Percentiles rank a stretch among this genome's conserved stretches.
Evolutionary conservation across 2,888 invertebrate genomes (phyloP).

Genomic region (Punctoribates punctum): DNA sequence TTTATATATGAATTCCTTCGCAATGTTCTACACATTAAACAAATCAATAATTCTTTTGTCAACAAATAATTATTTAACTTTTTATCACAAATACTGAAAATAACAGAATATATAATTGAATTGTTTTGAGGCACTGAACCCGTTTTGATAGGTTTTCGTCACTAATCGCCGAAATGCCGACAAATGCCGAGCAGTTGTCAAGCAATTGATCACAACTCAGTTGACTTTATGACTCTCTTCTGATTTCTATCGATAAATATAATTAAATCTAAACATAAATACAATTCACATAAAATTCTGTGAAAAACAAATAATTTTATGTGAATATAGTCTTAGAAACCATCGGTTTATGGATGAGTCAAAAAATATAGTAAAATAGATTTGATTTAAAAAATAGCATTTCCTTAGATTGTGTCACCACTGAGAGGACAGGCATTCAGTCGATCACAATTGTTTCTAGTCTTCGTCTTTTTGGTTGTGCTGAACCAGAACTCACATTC

Average conservation of each 20-base stretch:
- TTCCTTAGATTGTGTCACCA: neutral
- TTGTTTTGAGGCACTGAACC: conserved; percentile 18
- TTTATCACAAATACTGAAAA: conserved; percentile 29
- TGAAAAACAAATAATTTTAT: too few species aligned
- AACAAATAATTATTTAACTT: conserved; percentile 22
- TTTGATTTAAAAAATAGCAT: neutral
- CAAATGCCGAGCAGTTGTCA: too few species aligned
- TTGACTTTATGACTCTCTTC: too few species aligned
- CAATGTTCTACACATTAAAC: neutral
- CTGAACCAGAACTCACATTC: neutral
- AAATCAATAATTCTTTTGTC: neutral
- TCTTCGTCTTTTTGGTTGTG: conserved; percentile 36
- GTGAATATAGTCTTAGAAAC: too few species aligned
- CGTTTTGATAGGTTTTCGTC: neutral
- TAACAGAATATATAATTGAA: conserved; percentile 3
- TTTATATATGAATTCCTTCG: neutral
- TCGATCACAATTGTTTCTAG: conserved; percentile 42
- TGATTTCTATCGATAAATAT: too few species aligned
- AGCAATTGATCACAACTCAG: neutral
- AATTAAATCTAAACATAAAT: too few species aligned
- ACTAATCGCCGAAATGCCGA: neutral
- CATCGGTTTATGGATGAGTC: too few species aligned
- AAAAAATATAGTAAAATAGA: too few species aligned
- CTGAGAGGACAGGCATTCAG: conserved; percentile 27
- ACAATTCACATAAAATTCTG: too few species aligned